Conservation (phyloP, 2,888 invertebrate genomes). For the Calliscelio sp. region DNA sequence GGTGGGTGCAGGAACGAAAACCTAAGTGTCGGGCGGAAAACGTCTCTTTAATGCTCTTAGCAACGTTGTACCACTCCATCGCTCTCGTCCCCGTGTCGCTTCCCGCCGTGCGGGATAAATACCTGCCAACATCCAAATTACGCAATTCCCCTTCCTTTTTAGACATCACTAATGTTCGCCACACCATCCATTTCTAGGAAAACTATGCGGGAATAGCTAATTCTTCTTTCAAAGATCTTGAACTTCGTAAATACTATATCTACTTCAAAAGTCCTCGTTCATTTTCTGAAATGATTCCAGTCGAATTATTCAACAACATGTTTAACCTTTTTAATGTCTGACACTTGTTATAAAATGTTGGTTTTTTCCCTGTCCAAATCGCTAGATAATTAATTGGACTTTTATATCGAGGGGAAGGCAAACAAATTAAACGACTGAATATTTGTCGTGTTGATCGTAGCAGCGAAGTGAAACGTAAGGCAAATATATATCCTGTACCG, state of each 20-base stretch:
- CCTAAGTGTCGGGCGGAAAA: constrained; percentile 84
- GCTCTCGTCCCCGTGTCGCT: constrained; percentile 76
- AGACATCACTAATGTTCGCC: constrained; percentile 52
- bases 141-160: constrained; percentile 69
- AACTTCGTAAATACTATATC: neutral
- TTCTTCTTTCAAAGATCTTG: neutral
- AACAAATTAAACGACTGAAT: constrained; percentile 54
- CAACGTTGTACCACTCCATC: constrained; percentile 80
- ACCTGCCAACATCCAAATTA: constrained; percentile 83
- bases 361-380: constrained; percentile 10
- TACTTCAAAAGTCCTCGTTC: no score
- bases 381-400: constrained; percentile 58
- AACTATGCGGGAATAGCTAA: neutral
- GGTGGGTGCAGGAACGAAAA: constrained; percentile 81
- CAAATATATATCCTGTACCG: constrained; percentile 69
- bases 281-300: no score
- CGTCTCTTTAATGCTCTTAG: constrained; percentile 85
- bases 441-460: constrained; percentile 62
- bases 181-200: neutral
- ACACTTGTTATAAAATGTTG: no score
- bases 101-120: constrained; percentile 82
- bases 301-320: no score
- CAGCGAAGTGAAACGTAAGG: constrained; percentile 66
- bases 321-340: no score
- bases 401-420: constrained; percentile 52